These are phyloP conservation scores for Spheniscus mendiculus DNA, from an alignment of 2,113 vertebrate genomes.

Conservation along the genomic window DNA sequence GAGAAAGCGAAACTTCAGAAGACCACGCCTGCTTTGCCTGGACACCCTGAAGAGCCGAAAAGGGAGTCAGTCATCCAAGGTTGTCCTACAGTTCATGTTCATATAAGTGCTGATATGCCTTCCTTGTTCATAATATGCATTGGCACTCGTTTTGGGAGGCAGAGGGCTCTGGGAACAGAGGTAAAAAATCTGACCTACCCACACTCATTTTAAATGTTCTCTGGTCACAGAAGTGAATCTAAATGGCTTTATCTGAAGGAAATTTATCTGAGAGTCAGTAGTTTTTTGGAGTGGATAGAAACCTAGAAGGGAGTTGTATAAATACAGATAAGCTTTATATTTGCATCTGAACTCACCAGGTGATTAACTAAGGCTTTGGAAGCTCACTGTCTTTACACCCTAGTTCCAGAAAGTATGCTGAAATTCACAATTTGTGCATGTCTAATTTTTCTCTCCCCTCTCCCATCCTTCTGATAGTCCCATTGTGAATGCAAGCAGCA, in stretches of 20 bases:
- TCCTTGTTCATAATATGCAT: accelerated
- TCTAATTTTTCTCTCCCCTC: neutral
- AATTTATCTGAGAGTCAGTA: neutral
- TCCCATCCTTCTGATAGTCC: conserved; percentile 72
- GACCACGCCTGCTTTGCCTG: neutral
- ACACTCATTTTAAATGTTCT: neutral
- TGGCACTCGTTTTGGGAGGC: neutral
- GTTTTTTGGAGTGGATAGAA: neutral
- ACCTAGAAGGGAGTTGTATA: neutral
- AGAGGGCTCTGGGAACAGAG: neutral
- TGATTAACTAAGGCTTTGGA: neutral
- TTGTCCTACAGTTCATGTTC: neutral
- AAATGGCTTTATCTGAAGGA: neutral
- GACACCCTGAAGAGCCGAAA: neutral
- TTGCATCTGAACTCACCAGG: neutral
- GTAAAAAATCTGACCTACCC: neutral
- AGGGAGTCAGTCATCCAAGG: neutral
- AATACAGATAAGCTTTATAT: neutral
- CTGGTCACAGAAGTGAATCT: neutral
- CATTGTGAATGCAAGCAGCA: conserved; percentile 91
- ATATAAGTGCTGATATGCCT: neutral
- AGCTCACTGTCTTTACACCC: neutral
- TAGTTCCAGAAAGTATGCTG: neutral
- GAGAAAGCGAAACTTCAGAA: neutral
- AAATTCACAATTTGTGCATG: neutral